Conservation (phyloP, 2,113 vertebrate species). For the Anarhynchus alexandrinus region DNA sequence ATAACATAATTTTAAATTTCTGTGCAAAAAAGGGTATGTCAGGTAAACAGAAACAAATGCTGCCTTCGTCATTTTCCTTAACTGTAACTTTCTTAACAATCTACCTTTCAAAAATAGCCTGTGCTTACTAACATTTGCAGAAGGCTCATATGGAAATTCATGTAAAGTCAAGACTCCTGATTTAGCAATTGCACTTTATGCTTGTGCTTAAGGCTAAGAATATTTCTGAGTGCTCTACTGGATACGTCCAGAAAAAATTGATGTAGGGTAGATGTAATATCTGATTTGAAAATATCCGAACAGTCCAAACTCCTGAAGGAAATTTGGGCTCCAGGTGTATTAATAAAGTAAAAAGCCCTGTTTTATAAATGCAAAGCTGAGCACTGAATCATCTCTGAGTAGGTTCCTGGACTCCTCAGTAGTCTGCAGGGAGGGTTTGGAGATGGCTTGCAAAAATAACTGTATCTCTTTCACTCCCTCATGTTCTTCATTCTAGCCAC, state of each 20-base stretch:
- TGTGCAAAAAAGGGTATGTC: not conserved
- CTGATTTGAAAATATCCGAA: not conserved
- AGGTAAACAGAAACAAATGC: not conserved
- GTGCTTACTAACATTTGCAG: slow-evolving; percentile 9
- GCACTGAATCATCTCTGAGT: not conserved
- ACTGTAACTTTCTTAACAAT: not conserved
- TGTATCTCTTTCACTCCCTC: not conserved
- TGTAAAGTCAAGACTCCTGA: not conserved
- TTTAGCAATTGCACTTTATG: not conserved
- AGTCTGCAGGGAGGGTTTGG: not conserved
- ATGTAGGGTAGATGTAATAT: not conserved
- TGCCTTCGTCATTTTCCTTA: not conserved
- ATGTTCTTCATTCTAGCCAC: accelerated
- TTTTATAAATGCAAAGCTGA: not conserved
- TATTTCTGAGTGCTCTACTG: not conserved
- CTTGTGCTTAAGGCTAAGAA: not conserved
- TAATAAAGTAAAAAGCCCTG: not conserved
- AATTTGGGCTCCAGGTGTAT: not conserved
- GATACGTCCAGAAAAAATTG: not conserved
- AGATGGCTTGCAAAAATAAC: not conserved
- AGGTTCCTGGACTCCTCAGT: not conserved
- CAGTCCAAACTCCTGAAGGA: not conserved
- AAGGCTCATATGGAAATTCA: not conserved
- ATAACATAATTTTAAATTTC: not conserved
- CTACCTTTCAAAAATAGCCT: not conserved